These are phyloP conservation scores for Drosophila athabasca DNA, from an alignment of 1,140 invertebrate genomes.

Conservation along the genomic window DNA sequence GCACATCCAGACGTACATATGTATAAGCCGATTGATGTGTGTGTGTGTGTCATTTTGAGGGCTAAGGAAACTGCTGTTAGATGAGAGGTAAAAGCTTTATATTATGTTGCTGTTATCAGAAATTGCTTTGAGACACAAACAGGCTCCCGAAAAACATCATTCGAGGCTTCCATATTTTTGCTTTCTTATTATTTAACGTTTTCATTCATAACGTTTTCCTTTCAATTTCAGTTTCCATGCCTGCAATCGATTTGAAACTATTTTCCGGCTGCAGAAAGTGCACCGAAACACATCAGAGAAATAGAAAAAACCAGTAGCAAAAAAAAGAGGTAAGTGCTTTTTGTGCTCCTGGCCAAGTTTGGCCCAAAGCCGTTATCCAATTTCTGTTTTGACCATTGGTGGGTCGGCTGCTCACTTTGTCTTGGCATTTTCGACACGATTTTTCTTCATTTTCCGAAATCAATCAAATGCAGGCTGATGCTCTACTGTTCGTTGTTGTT, in stretches of 20 bases:
- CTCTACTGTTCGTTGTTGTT: slow-evolving; percentile 12
- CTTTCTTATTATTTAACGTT: not conserved
- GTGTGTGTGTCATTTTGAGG: not conserved
- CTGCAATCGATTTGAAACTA: slow-evolving; percentile 26
- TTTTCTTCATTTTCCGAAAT: slow-evolving; percentile 80
- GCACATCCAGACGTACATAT: slow-evolving; percentile 17
- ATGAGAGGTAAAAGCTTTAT: no score
- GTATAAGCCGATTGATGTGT: slow-evolving; percentile 33
- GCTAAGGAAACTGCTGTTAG: not conserved
- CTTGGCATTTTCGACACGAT: slow-evolving; percentile 78
- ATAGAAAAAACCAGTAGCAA: slow-evolving; percentile 13
- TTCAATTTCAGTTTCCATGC: slow-evolving; percentile 22
- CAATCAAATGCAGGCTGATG: slow-evolving; percentile 75
- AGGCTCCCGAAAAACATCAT: no score
- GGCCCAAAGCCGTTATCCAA: slow-evolving; percentile 59
- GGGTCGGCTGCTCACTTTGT: slow-evolving; percentile 66
- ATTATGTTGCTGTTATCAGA: no score
- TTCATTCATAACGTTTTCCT: not conserved
- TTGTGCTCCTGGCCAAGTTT: slow-evolving; percentile 25
- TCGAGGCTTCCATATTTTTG: no score
- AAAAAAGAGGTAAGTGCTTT: slow-evolving; percentile 69
- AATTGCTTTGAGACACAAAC: no score
- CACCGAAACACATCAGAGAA: slow-evolving; percentile 32
- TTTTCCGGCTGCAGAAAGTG: slow-evolving; percentile 32
- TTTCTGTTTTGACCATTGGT: slow-evolving; percentile 63